phyloP scores from a whole-genome alignment of 2,888 invertebrate species.

The Dryomyza anilis region DNA sequence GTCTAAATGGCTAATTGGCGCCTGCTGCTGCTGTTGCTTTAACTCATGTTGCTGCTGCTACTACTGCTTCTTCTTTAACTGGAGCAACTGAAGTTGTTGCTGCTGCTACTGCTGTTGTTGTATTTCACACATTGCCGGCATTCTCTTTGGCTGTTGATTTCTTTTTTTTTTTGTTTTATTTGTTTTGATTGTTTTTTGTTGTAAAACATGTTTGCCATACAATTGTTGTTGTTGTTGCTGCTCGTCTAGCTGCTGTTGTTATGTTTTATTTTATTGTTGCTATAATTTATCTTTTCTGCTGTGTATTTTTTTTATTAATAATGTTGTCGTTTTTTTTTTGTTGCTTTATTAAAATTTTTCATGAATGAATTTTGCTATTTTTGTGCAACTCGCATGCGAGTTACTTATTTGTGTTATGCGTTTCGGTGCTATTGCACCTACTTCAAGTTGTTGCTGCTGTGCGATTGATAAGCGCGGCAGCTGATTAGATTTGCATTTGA shows the following conservation, averaged over 20 bases:
- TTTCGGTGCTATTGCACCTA: not conserved
- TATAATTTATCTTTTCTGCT: not conserved
- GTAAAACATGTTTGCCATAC: slow-evolving; percentile 14
- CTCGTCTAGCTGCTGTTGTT: not conserved
- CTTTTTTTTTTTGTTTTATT: not conserved
- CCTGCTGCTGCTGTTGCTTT: not conserved
- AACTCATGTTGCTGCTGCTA: not conserved
- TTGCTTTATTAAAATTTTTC: slow-evolving; percentile 5
- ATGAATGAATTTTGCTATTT: slow-evolving; percentile 23
- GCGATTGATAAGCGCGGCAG: too few species aligned
- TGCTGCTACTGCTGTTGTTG: slow-evolving; percentile 16
- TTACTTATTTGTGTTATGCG: not conserved
- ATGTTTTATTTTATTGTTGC: not conserved
- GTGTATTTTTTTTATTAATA: slow-evolving; percentile 3
- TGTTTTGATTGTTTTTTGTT: not conserved
- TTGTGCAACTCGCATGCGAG: slow-evolving; percentile 12
- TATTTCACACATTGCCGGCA: slow-evolving; percentile 11
- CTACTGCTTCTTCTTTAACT: slow-evolving; percentile 9
- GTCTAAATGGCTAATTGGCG: slow-evolving; percentile 19
- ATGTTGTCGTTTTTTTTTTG: not conserved
- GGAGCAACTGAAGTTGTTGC: slow-evolving; percentile 19
- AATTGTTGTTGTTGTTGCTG: slow-evolving; percentile 26
- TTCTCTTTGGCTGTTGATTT: not conserved
- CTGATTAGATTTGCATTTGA: too few species aligned
- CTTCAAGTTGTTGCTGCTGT: not conserved